These are phyloP conservation scores for Virgularia gustaviana DNA, from an alignment of 92 coral and sea anemone genomes.

Conservation along the genomic window DNA sequence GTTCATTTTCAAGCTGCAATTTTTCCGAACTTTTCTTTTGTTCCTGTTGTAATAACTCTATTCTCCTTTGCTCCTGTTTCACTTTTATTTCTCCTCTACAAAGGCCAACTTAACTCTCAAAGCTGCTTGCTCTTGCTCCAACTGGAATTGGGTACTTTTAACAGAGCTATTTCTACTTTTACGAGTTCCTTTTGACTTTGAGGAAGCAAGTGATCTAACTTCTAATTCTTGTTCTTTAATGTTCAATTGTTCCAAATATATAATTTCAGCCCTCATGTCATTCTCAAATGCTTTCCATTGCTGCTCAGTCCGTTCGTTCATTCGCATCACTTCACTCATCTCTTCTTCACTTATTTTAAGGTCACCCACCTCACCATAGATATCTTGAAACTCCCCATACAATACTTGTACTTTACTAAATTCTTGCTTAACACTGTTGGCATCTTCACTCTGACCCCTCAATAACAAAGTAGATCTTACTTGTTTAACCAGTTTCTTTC, in stretches of 20 bases:
- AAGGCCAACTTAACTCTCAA: slow-evolving; percentile 22
- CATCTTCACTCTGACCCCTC: slow-evolving; percentile 8
- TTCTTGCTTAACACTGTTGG: background rate
- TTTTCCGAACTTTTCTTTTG: slow-evolving; percentile 18
- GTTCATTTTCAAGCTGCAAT: slow-evolving; percentile 15
- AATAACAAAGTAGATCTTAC: slow-evolving; percentile 1
- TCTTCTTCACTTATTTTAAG: background rate
- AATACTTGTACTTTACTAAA: slow-evolving; percentile 16
- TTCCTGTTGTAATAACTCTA: slow-evolving; percentile 1
- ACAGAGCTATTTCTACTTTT: background rate
- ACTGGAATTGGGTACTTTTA: background rate
- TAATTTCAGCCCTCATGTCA: slow-evolving; percentile 3
- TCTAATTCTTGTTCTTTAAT: slow-evolving; percentile 12
- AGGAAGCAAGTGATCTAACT: background rate
- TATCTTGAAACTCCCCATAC: slow-evolving; percentile 1
- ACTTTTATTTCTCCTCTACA: slow-evolving; percentile 22
- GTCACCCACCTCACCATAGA: slow-evolving; percentile 11
- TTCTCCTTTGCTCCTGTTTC: slow-evolving; percentile 22
- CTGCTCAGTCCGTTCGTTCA: background rate
- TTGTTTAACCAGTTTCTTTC: background rate
- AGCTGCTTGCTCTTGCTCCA: background rate
- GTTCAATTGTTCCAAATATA: background rate
- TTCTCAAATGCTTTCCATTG: background rate
- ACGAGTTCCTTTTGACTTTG: background rate
- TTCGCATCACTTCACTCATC: background rate